Evolutionary conservation across 2,888 invertebrate genomes (phyloP), one percentile per base, ranked within the genome.

Genomic region (Caenorhabditis sp.): DNA sequence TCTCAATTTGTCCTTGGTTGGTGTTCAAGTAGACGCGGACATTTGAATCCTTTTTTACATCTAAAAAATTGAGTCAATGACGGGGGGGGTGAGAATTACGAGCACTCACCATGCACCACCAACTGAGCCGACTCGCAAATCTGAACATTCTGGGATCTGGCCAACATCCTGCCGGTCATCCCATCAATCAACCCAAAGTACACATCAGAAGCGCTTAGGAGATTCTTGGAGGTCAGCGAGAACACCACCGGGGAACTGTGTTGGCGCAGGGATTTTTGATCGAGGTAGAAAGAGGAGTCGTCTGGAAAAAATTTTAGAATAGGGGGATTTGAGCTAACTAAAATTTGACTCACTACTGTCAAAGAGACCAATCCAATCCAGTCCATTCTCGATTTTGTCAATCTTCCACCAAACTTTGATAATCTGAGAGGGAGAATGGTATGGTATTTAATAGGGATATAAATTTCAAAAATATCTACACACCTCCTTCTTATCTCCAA

Each of bases 291-390:
- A 2, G 81, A 77, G 24, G 81, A 71, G 32, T 81, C 81, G 55
- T 81, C 81, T 81, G 76, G 22, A 69, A 50, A 53, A n/a, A n/a
- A n/a, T n/a, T n/a, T n/a, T n/a, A 11, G 40, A 51, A 5, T 70
- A 13, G 13, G 1, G n/a, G n/a, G n/a, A n/a, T n/a, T n/a, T n/a
- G n/a, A n/a, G n/a, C n/a, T n/a, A n/a, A n/a, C n/a, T n/a, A n/a
- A n/a, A n/a, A n/a, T n/a, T n/a, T n/a, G 70, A 65, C 60, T 60
- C 44, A 86, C 87, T 72, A 47, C 60, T 62, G 68, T 85, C 81
- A 53, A 85, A 87, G 3, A 87, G 58, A 0, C 87, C 87, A 18
- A 87, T 85, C 87, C 87, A 87, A 53, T 87, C 85, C 20, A 87
- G 69, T 44, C 80, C 62, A 53, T 82, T 87, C 2, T 81, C 76